Conservation (phyloP, 2,797 vertebrate species). For the Pipistrellus pipistrellus region DNA sequence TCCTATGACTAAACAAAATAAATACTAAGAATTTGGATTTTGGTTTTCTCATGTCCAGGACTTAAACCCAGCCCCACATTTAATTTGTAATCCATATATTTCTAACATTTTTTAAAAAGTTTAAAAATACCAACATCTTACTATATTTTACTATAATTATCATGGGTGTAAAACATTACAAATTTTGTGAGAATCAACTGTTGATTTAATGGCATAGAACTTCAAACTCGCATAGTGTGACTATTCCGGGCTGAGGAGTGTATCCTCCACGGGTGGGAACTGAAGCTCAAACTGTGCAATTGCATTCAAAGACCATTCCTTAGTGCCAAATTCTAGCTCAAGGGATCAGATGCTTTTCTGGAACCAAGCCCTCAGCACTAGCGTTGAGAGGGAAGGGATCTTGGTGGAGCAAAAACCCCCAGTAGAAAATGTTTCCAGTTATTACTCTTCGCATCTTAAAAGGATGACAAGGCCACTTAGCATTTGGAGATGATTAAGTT, state of each 20-base stretch:
- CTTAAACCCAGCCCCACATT: not conserved
- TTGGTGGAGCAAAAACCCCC: not conserved
- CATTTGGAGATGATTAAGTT: conserved; percentile 67
- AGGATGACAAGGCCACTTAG: conserved; percentile 71
- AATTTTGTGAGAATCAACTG: not conserved
- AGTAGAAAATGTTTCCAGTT: conserved; percentile 49
- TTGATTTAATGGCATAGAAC: not conserved
- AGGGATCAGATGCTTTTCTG: not conserved
- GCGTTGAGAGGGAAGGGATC: not conserved
- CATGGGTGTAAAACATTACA: not conserved
- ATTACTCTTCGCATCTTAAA: conserved; percentile 54
- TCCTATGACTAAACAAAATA: not conserved
- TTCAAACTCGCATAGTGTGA: not conserved
- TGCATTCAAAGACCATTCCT: not conserved
- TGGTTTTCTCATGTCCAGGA: not conserved
- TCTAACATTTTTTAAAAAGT: not conserved
- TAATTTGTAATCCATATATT: not conserved
- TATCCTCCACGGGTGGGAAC: not conserved
- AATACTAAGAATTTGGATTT: not conserved
- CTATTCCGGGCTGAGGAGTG: not conserved
- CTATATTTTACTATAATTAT: not conserved
- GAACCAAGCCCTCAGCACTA: not conserved
- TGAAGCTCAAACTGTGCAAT: not conserved
- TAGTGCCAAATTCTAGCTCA: not conserved
- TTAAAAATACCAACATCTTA: not conserved